Conservation (phyloP, 1,140 invertebrate species). For the Bombus pyrosoma region DNA sequence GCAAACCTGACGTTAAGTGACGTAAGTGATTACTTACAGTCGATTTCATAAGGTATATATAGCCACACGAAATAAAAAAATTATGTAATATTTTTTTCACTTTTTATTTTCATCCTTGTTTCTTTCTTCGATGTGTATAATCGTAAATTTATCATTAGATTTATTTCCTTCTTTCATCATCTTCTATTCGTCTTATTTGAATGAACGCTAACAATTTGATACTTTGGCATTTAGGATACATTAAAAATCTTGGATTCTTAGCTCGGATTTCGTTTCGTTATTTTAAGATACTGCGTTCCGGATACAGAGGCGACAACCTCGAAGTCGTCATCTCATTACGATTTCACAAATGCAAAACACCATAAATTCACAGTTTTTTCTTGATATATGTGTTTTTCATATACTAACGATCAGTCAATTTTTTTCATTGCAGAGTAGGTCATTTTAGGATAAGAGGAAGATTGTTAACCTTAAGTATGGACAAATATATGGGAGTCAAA, state of each 20-base stretch:
- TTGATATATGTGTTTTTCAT: background rate
- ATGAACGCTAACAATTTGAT: background rate
- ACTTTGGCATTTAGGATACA: background rate
- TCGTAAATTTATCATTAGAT: constrained; percentile 1
- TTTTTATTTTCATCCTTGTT: background rate
- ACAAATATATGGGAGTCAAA: background rate
- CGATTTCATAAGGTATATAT: constrained; percentile 38
- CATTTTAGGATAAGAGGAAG: background rate
- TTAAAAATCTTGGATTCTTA: background rate
- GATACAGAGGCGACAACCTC: background rate
- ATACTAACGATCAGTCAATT: background rate
- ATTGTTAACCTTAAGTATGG: background rate
- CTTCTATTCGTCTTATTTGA: background rate
- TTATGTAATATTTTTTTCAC: constrained; percentile 8
- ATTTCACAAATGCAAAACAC: background rate
- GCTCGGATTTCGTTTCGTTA: background rate
- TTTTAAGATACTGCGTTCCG: background rate
- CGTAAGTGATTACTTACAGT: background rate
- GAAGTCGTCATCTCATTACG: background rate
- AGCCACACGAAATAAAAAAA: no score
- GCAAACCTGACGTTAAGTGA: background rate
- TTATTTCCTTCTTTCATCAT: background rate
- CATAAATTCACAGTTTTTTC: background rate
- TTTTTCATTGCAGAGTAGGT: background rate
- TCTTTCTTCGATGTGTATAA: no score